Conservation (phyloP, 2,888 invertebrate genomes). For the Diplolepis rosae region DNA sequence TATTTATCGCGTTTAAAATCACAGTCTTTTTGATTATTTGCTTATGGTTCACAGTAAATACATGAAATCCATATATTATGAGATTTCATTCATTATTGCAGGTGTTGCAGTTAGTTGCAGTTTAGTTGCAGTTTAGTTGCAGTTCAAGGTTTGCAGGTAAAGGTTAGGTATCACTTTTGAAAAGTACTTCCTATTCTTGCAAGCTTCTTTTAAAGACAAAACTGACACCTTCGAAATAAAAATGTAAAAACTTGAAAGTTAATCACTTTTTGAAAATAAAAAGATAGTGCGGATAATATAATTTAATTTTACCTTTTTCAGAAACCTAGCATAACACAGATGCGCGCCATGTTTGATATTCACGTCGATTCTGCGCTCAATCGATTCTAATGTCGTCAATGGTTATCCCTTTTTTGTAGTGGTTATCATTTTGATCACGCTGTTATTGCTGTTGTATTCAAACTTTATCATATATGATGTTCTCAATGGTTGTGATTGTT, state of each 20-base stretch:
- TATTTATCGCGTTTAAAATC: background rate
- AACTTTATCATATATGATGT: no score
- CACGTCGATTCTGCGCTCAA: background rate
- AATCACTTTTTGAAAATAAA: background rate
- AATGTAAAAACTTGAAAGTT: background rate
- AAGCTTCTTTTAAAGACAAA: background rate
- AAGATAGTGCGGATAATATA: background rate
- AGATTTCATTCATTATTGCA: background rate
- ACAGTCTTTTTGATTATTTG: background rate
- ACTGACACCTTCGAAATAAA: background rate
- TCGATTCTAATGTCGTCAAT: background rate
- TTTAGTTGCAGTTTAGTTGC: conserved; percentile 16
- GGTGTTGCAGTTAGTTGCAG: background rate
- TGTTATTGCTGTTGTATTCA: no score
- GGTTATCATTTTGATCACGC: background rate
- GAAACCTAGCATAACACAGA: background rate
- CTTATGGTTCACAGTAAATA: background rate
- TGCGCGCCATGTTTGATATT: background rate
- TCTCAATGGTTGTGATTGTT: no score
- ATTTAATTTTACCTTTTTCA: conserved; percentile 17
- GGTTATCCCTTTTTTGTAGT: background rate
- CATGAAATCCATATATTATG: conserved; percentile 1
- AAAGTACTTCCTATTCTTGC: background rate
- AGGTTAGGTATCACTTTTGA: conserved; percentile 19
- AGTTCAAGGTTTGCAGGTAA: conserved; percentile 28